Base-by-base conservation (phyloP, 2,797 vertebrate species). In the Nannoperca obscura region DNA sequence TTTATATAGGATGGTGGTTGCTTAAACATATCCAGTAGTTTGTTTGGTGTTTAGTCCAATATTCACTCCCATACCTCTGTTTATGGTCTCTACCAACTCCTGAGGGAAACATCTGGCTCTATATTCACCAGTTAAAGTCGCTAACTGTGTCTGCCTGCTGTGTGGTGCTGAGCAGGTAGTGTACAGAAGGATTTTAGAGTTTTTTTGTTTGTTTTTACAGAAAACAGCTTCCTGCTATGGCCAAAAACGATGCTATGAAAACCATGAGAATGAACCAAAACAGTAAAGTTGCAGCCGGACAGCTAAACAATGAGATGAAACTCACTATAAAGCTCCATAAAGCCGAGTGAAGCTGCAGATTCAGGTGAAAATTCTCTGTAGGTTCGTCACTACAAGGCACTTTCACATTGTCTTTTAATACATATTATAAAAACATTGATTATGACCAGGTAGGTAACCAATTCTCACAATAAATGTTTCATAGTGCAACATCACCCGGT, bases 241-340 rank as follows among this genome's bases (percentile, higher is more conserved):
- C 44, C 0, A 4, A 36, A 3, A 53, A 42, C 0, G 0, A 22
- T 5, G 2, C 3, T 14, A 36, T 1, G 71, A 42, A 17, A 53
- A 34, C 12, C 1, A 13, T 38, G 7, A 38, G 22, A 10, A n/a
- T 40, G 17, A 46, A 36, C 40, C 42, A 58, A 59, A 70, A 15
- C 36, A 5, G 40, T 61, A 10, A 52, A 53, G 47, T 50, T 46
- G 4, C 14, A 30, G 15, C 15, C 15, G 7, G 6, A 36, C 3
- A 50, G 30, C 30, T 49, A 49, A 49, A 64, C 11, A 14, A 49
- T 32, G 54, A 46, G 24, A 4, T 63, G 6, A 47, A 32, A 44
- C 14, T 27, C 8, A 17, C 13, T 30, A 20, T 32, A 34, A 27
- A 64, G 63, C 32, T 32, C 10, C 8, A 19, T 57, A 57, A 57